These are phyloP conservation scores for Galemys pyrenaicus DNA, from an alignment of 2,113 vertebrate species.

Conservation along the genomic window DNA sequence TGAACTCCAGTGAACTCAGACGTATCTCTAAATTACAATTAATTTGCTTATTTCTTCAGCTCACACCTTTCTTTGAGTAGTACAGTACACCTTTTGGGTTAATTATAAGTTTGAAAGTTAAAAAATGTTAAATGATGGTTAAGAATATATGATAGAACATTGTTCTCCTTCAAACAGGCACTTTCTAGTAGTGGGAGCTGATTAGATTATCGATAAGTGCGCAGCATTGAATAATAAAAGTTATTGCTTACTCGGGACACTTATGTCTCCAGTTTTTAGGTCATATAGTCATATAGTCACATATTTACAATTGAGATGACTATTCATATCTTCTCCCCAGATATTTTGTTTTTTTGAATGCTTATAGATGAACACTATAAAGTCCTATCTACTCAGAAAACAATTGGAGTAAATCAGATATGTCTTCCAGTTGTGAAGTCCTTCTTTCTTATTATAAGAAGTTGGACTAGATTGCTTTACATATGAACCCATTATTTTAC, in stretches of 20 bases:
- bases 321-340: constrained; percentile 29
- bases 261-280: constrained; percentile 29
- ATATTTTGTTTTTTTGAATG: background rate
- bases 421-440: background rate
- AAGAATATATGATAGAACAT: constrained; percentile 11
- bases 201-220: background rate
- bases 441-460: constrained; percentile 11
- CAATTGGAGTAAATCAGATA: background rate
- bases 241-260: background rate
- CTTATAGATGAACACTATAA: constrained; percentile 15
- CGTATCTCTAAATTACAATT: constrained; percentile 4
- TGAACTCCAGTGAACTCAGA: background rate
- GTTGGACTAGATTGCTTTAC: background rate
- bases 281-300: background rate
- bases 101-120: constrained; percentile 21
- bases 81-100: constrained; percentile 7
- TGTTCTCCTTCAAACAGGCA: background rate
- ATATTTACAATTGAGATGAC: background rate
- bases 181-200: constrained; percentile 9
- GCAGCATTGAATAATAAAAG: constrained; percentile 44
- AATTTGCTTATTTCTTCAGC: background rate
- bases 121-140: constrained; percentile 1
- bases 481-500: background rate
- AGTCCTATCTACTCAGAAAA: background rate
- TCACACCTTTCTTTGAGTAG: background rate